These are phyloP conservation scores for Antheraea pernyi DNA, from an alignment of 1,140 invertebrate species.

Conservation along the genomic window DNA sequence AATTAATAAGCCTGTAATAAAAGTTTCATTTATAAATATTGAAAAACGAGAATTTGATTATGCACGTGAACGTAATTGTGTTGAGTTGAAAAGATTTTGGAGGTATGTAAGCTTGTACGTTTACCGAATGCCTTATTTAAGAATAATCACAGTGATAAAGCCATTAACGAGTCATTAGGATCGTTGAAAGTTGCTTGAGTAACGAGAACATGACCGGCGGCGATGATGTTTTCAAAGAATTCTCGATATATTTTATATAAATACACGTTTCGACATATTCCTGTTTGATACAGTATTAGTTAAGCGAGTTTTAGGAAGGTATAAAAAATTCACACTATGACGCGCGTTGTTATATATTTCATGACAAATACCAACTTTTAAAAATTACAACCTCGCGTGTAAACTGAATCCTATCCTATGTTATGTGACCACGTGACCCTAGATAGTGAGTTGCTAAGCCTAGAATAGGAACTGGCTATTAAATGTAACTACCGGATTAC, in stretches of 20 bases:
- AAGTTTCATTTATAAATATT: slow-evolving; percentile 4
- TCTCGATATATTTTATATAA: background rate
- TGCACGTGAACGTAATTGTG: slow-evolving; percentile 11
- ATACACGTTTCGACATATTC: too few species aligned
- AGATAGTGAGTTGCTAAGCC: background rate
- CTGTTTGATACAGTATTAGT: background rate
- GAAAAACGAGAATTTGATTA: slow-evolving; percentile 13
- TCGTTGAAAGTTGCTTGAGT: background rate
- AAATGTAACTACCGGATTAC: background rate
- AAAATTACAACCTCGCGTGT: too few species aligned
- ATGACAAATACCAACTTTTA: background rate
- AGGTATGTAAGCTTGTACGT: slow-evolving; percentile 44
- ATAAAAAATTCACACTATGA: background rate
- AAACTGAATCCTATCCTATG: background rate
- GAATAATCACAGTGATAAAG: background rate
- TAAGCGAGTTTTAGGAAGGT: background rate
- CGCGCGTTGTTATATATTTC: background rate
- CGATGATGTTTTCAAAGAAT: background rate
- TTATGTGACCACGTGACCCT: background rate
- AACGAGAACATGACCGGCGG: background rate
- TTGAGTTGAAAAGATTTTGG: slow-evolving; percentile 48
- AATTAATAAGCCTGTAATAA: background rate
- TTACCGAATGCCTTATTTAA: background rate
- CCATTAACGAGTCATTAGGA: background rate
- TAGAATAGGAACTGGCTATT: background rate